Conservation (phyloP, 2,888 invertebrate species). For the Balanococcus diminutus region DNA sequence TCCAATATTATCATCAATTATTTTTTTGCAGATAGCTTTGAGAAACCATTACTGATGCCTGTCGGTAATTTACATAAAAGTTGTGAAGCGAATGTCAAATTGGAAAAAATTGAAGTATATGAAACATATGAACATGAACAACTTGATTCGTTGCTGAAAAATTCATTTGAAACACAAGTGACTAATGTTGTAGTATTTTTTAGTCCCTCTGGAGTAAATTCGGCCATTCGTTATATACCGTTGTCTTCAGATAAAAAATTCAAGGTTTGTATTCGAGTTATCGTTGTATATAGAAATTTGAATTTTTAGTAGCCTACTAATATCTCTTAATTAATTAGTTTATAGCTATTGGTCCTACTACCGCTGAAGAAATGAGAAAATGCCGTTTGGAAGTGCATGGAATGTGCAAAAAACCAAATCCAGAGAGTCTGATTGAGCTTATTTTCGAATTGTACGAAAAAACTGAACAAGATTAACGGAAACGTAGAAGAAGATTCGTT, state of each 20-base stretch:
- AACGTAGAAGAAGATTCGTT: no score
- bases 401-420: conserved; percentile 58
- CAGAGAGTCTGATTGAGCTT: conserved; percentile 57
- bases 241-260: conserved; percentile 30
- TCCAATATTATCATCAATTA: no score
- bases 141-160: conserved; percentile 56
- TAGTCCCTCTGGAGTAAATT: conserved; percentile 59
- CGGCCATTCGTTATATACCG: conserved; percentile 57
- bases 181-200: conserved; percentile 57
- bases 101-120: conserved; percentile 58
- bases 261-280: conserved; percentile 43
- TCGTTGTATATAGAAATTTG: no score
- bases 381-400: conserved; percentile 56
- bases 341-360: conserved; percentile 56
- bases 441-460: conserved; percentile 17
- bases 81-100: conserved; percentile 56
- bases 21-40: conserved; percentile 57
- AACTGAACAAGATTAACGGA: no score
- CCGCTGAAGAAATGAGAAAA: conserved; percentile 54
- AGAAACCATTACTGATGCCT: conserved; percentile 58
- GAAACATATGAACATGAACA: conserved; percentile 58
- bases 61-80: conserved; percentile 58
- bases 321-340: conserved; percentile 48
- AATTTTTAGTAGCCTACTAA: neutral
- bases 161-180: conserved; percentile 52